Base-by-base conservation (phyloP, 2,113 vertebrate species). In the Nansenia antarctica region DNA sequence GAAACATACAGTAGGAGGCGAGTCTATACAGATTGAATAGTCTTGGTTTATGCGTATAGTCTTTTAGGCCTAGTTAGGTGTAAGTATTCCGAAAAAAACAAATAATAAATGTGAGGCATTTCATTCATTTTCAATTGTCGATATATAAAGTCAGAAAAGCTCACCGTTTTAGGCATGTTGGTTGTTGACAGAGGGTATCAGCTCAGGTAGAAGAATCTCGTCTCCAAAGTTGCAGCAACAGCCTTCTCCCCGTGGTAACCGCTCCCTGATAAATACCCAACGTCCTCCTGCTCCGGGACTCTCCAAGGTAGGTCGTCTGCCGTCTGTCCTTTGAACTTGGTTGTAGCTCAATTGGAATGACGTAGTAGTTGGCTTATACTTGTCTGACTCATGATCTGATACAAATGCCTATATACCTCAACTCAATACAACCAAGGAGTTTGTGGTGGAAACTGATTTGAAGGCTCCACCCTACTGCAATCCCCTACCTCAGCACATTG, bases 121-220 rank as follows among this genome's bases (percentile, higher is more conserved):
- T n/a, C n/a, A n/a, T n/a, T n/a, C n/a, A n/a, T n/a, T n/a, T n/a
- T n/a, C n/a, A n/a, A n/a, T n/a, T n/a, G n/a, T n/a, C n/a, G n/a
- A 65, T 66, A 53, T 26, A 34, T 8, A 0, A 6, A 0, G 2
- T 31, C 2, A 0, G 81, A 22, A 49, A 1, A 5, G 73, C 94
- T 93, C 86, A 96, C 95, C 57, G 90, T 94, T 83, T 94, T 95
- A 22, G 95, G 94, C 95, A 96, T 96, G 67, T 87, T 92, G 81
- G 80, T 73, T 68, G 22, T 6, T 62, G 61, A 65, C 20, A 72
- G 70, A 72, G 70, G 35, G 62, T 53, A 4, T 1, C 69, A 68
- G 70, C 65, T 78, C 29, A 76, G 47, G 74, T 49, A 77, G 15
- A 35, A 75, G 52, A 73, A 64, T 45, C 72, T 37, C 75, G 63